Percentiles rank a stretch among this genome's conserved stretches.
Conservation (phyloP, 2,888 invertebrate species). For the Heliothis peltigera region DNA sequence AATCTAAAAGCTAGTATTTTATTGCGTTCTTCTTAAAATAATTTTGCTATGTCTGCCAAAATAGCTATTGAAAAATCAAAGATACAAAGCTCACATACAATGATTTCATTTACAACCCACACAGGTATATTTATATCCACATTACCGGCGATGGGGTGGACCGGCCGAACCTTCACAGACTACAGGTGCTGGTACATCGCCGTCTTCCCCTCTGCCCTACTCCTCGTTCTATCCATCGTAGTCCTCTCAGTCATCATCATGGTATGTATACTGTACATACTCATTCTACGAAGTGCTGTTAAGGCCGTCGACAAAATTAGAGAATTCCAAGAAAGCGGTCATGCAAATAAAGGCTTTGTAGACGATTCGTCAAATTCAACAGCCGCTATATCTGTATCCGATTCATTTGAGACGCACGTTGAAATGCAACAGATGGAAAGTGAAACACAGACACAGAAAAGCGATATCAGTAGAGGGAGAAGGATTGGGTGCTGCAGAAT, state of each 20-base stretch:
- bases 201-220: slow-evolving; percentile 86
- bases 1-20: too few relatives aligned
- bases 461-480: slow-evolving; percentile 27
- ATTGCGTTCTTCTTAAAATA: too few relatives aligned
- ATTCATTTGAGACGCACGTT: slow-evolving; percentile 42
- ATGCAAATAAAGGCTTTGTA: slow-evolving; percentile 72
- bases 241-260: slow-evolving; percentile 83
- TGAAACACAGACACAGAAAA: slow-evolving; percentile 40
- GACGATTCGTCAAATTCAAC: slow-evolving; percentile 68
- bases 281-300: slow-evolving; percentile 88
- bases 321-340: slow-evolving; percentile 73
- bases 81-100: slow-evolving; percentile 2
- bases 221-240: slow-evolving; percentile 84
- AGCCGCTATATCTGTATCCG: slow-evolving; percentile 64
- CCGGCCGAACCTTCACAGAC: slow-evolving; percentile 85
- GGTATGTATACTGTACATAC: slow-evolving; percentile 85
- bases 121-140: slow-evolving; percentile 75
- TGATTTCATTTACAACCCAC: slow-evolving; percentile 45
- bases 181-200: slow-evolving; percentile 90
- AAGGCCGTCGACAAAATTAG: slow-evolving; percentile 86
- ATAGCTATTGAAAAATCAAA: neutral
- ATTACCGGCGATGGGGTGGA: slow-evolving; percentile 78
- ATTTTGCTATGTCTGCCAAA: neutral
- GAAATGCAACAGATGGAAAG: slow-evolving; percentile 48
- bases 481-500: slow-evolving; percentile 37